Evolutionary conservation across 2,888 invertebrate genomes (phyloP).

Genomic region (Nineta flava): DNA sequence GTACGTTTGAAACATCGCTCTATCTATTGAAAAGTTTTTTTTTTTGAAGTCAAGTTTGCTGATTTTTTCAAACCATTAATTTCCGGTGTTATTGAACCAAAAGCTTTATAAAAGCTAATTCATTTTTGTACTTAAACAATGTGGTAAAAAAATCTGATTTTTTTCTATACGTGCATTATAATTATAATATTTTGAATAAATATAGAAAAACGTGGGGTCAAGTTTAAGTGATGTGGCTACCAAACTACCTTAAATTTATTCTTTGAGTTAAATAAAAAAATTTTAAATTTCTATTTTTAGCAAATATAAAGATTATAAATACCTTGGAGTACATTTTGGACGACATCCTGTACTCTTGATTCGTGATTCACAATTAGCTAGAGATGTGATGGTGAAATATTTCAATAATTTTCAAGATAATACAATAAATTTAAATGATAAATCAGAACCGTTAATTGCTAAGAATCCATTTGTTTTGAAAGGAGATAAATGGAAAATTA

Average conservation of each 20-base stretch:
- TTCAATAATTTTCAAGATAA: constrained; percentile 1
- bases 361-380: neutral
- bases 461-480: constrained; percentile 18
- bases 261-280: neutral
- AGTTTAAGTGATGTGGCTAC: no score
- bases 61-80: no score
- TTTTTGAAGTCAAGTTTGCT: no score
- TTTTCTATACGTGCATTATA: no score
- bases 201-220: no score
- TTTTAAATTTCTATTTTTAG: neutral
- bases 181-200: no score
- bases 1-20: no score
- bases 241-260: neutral
- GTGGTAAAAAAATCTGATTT: no score
- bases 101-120: no score
- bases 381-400: neutral
- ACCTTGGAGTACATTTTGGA: neutral
- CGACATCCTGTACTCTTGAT: neutral
- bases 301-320: neutral
- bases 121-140: no score
- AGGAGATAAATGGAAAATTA: constrained; percentile 17
- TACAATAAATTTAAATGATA: constrained; percentile 7
- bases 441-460: constrained; percentile 15
- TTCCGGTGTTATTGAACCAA: no score
- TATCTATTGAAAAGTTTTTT: no score